These are phyloP conservation scores for Willisornis vidua DNA, from an alignment of 2,113 vertebrate genomes.

Conservation along the genomic window DNA sequence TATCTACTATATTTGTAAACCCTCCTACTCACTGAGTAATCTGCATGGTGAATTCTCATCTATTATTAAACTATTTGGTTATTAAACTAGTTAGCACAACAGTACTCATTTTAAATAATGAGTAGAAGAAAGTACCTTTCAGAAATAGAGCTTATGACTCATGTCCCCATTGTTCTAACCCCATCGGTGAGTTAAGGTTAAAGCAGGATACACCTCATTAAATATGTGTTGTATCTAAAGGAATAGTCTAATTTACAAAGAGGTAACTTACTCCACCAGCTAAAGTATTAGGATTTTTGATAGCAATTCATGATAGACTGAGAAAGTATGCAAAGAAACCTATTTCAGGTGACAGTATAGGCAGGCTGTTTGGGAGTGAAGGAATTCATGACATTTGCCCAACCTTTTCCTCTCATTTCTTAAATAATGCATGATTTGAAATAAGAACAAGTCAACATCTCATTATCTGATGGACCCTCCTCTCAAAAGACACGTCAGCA, in stretches of 20 bases:
- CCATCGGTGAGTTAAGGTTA: neutral
- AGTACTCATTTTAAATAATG: neutral
- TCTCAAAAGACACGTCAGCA: neutral
- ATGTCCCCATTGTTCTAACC: neutral
- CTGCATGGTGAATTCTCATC: neutral
- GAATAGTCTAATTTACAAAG: neutral
- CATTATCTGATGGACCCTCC: neutral
- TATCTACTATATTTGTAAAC: neutral
- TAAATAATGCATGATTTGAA: slow-evolving; percentile 13
- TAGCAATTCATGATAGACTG: neutral
- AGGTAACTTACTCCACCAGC: neutral
- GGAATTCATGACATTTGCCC: neutral
- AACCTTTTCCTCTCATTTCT: neutral
- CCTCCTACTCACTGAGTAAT: neutral
- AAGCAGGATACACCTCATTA: neutral
- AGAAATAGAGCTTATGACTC: neutral
- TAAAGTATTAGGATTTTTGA: neutral
- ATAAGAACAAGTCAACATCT: neutral
- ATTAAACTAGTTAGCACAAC: neutral
- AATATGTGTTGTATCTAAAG: neutral
- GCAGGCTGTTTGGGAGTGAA: neutral
- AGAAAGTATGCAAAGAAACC: neutral
- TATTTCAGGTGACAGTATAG: neutral
- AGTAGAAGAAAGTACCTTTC: neutral
- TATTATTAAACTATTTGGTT: neutral